These are phyloP conservation scores for Alcis repandata DNA, from an alignment of 2,888 invertebrate genomes.

Conservation along the genomic window DNA sequence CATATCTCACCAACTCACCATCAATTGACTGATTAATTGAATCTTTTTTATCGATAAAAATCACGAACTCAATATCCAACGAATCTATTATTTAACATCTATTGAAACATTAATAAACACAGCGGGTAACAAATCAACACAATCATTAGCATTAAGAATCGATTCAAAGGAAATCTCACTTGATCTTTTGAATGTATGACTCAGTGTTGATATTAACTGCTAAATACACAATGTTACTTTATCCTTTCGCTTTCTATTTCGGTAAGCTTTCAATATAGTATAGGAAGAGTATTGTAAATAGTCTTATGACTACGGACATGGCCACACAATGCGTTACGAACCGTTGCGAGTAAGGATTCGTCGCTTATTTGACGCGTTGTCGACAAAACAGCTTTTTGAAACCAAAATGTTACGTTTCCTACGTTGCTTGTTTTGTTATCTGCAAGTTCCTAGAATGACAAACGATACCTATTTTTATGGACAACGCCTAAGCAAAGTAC, in stretches of 20 bases:
- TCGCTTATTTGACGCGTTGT: no score
- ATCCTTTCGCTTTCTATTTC: conserved; percentile 48
- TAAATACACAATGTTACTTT: conserved; percentile 16
- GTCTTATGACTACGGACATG: background rate
- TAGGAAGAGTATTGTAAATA: conserved; percentile 4
- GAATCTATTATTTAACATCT: conserved; percentile 3
- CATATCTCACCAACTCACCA: conserved; percentile 6
- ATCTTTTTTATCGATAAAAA: background rate
- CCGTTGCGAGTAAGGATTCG: background rate
- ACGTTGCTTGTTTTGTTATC: no score
- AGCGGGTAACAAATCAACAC: conserved; percentile 15
- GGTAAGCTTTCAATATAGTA: conserved; percentile 1
- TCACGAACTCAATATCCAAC: background rate
- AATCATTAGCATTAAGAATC: conserved; percentile 24
- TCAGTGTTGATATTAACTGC: conserved; percentile 27
- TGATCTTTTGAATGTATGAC: conserved; percentile 29
- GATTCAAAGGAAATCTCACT: conserved; percentile 14
- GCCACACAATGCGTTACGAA: background rate
- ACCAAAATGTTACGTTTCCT: no score
- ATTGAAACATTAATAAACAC: conserved; percentile 9
- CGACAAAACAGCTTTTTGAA: no score
- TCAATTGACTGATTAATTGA: background rate
- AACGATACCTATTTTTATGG: no score
- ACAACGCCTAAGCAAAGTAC: no score
- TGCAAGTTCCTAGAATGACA: no score